Percentiles rank a stretch among this genome's conserved stretches.
These are phyloP conservation scores for Halcyon leucocephala DNA, from an alignment of 2,797 vertebrate genomes.

Conservation along the genomic window DNA sequence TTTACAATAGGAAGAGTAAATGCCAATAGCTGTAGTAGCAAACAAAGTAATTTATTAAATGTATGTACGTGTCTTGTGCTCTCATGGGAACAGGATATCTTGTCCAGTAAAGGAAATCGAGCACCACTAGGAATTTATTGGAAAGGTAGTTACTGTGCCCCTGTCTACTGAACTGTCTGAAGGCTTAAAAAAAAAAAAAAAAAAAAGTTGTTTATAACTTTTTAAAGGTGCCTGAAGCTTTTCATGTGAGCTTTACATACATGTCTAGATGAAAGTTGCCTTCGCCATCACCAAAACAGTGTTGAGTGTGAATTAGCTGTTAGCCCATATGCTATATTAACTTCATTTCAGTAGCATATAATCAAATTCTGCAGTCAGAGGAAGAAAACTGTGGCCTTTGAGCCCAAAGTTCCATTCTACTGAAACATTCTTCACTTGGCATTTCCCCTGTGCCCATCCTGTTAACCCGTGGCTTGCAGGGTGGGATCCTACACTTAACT, in stretches of 20 bases:
- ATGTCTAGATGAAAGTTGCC: background rate
- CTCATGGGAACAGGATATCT: background rate
- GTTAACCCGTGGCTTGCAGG: background rate
- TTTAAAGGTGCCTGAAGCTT: background rate
- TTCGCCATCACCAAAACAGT: background rate
- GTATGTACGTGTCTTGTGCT: background rate
- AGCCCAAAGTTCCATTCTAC: background rate
- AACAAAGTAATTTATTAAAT: background rate
- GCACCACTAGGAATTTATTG: background rate
- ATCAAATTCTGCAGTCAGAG: background rate
- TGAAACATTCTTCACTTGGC: background rate
- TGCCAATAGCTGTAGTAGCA: background rate
- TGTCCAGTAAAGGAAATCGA: background rate
- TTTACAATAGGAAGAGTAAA: background rate
- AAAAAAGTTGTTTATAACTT: background rate
- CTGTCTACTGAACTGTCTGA: background rate
- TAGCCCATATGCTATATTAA: background rate
- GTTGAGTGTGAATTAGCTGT: background rate
- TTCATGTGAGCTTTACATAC: accelerated
- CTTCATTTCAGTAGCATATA: background rate
- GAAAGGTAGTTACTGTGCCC: background rate
- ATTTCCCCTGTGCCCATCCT: background rate
- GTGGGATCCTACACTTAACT: background rate
- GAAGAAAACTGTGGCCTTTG: background rate
- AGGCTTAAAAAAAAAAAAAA: background rate